Base-by-base conservation (phyloP, 2,888 invertebrate genomes). In the Aradus depressus region DNA sequence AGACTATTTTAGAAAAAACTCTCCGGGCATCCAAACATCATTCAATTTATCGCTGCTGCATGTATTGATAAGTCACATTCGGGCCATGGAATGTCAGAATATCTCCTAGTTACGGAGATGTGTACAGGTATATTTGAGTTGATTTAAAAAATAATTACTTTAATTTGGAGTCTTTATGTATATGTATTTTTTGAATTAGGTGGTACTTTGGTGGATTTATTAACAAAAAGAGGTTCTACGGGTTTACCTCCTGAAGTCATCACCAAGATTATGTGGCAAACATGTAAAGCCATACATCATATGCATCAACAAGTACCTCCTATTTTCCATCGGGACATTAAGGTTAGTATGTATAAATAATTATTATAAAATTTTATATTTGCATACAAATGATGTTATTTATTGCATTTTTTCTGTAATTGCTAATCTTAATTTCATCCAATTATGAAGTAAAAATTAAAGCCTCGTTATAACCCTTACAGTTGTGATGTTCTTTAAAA, bases 21-120 rank as follows among this genome's bases (percentile, higher is more conserved):
- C 48, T 83, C 89, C 16, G 92, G 92, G 6, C 93, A 97, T 69
- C 81, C 86, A 28, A 86, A 95, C 67, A 81, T 97, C 60, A 87
- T 96, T 58, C 81, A 87, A 67, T 95, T 88, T 69, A 76, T 91
- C 63, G 82, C 89, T 44, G 90, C 90, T 44, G 74, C 78, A 23
- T 81, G 81, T 67, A 81, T 84, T 65, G 84, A 86, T 65, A 85
- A 84, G 68, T 72, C 80, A 37, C 80, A 82, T 64, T 84, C 85
- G 22, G 75, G 75, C 44, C 84, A 86, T 70, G 86, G 86, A 8
- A 83, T 85, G 70, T 79, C 82, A 38, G 96, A 96, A 69, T 97
- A 88, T 72, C 74, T 95, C 61, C 70, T 97, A 56, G 75, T 97
- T 41, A 93, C 92, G 8, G 96, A 97, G 70, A 72, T 95, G 26